Conservation (phyloP, 2,888 invertebrate species). For the Plutella xylostella region DNA sequence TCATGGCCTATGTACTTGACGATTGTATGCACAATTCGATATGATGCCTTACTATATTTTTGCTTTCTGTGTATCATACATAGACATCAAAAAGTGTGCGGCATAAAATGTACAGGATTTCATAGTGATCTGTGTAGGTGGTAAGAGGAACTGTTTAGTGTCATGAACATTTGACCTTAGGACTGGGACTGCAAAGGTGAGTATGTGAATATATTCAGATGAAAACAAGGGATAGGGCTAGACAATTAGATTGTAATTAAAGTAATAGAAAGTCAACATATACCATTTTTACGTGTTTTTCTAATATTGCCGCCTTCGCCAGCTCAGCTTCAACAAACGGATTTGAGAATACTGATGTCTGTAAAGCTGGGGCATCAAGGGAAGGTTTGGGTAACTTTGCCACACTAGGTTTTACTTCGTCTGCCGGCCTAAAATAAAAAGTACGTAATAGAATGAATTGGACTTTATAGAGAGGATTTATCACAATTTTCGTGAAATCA, state of each 20-base stretch:
- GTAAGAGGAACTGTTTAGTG: too few species aligned
- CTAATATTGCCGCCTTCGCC: conserved; percentile 86
- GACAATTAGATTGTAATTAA: too few species aligned
- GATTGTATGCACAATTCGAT: conserved; percentile 52
- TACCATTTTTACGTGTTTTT: conserved; percentile 95
- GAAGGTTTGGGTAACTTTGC: conserved; percentile 73
- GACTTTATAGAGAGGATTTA: too few species aligned
- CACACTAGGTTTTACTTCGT: conserved; percentile 13
- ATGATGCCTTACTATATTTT: conserved; percentile 18
- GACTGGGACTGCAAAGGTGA: too few species aligned
- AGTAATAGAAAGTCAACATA: conserved; percentile 63
- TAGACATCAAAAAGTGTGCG: too few species aligned
- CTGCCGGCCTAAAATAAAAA: conserved; percentile 9
- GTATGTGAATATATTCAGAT: too few species aligned
- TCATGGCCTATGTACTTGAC: conserved; percentile 69
- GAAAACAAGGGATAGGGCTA: too few species aligned
- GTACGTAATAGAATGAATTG: too few species aligned
- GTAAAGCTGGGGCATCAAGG: conserved; percentile 65
- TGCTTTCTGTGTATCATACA: too few species aligned
- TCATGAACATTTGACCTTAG: too few species aligned
- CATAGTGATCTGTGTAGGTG: too few species aligned
- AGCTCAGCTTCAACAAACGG: conserved; percentile 88
- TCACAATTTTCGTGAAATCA: not conserved
- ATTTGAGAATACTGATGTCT: conserved; percentile 87
- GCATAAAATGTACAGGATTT: too few species aligned